Evolutionary conservation across 2,888 invertebrate species (phyloP), one percentile per base, ranked within the genome.

Genomic region (Trichogramma evanescens): DNA sequence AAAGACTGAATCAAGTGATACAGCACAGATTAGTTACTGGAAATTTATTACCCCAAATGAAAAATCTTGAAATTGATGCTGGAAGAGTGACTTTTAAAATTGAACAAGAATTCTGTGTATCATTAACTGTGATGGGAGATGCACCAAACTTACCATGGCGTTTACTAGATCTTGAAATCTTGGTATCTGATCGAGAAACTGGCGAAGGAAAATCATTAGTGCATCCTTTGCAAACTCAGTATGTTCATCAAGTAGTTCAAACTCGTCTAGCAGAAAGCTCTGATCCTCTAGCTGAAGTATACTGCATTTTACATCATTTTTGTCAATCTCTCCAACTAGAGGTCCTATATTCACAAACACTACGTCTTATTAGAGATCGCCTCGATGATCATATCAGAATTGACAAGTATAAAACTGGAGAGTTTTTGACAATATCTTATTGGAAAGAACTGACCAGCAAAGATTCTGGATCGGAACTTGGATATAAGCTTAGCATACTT

Each of bases 121-220:
- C 95, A 0, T 81, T 99, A 61, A 99, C 98, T 4, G 89, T 99
- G 7, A 94, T 99, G 91, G 97, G 98, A 2, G 98, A 99, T 79
- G 91, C 90, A 4, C 87, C 89, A 0, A 89, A 86, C 74, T 87
- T 95, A 59, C 96, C 97, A 0, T 99, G 99, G 98, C 85, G 95
- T 55, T 82, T 99, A 56, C 81, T 99, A 61, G 95, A 96, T 76
- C 91, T 99, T 68, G 93, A 95, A 70, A 90, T 99, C 71, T 82
- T 99, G 9, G 97, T 99, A 3, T 95, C 96, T 75, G 98, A 99
- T 74, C 91, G 90, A 78, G 98, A 98, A 81, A 96, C 95, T 57
- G 95, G 96, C 72, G 95, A 95, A 84, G 98, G 98, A 9, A 95
- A 95, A 79, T 87, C 93, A 0, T 81, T 99, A 59, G 97, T 98